phyloP scores from a whole-genome alignment of 2,113 vertebrate genomes.

The Thryonomys swinderianus region DNA sequence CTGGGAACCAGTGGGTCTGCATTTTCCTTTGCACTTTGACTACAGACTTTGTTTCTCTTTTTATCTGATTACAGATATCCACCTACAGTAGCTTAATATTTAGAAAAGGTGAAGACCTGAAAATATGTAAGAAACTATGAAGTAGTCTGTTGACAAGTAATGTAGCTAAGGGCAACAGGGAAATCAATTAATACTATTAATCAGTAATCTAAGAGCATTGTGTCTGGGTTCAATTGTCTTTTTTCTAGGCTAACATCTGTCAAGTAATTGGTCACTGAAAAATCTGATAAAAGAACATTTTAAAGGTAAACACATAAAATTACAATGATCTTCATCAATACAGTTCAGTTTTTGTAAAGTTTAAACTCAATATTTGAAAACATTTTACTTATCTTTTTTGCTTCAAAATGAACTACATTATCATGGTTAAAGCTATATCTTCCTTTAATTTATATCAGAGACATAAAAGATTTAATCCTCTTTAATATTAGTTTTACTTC shows the following conservation, averaged over 20 bases:
- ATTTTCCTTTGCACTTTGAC: neutral
- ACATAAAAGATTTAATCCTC: neutral
- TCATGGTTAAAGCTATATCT: constrained; percentile 48
- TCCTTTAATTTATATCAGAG: constrained; percentile 41
- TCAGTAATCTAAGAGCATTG: constrained; percentile 60
- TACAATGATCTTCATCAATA: constrained; percentile 18
- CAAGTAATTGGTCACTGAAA: constrained; percentile 38
- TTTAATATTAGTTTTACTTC: constrained; percentile 41
- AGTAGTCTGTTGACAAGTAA: constrained; percentile 59
- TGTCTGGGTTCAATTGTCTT: neutral
- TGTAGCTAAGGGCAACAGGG: neutral
- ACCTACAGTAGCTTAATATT: constrained; percentile 65
- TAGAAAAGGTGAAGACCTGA: constrained; percentile 53
- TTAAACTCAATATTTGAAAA: constrained; percentile 64
- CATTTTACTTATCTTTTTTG: constrained; percentile 33
- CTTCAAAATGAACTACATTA: constrained; percentile 28
- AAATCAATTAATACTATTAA: constrained; percentile 66
- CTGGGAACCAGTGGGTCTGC: neutral
- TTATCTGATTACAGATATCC: constrained; percentile 64
- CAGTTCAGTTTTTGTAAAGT: constrained; percentile 28
- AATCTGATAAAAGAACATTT: constrained; percentile 45
- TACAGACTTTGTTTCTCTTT: neutral
- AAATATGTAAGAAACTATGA: neutral
- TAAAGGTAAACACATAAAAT: constrained; percentile 32
- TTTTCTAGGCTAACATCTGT: constrained; percentile 34